A percentile compares a stretch with the other conserved stretches of the same genome.
Evolutionary conservation across 2,797 vertebrate genomes (phyloP).

Genomic region (Danio albolineatus): DNA sequence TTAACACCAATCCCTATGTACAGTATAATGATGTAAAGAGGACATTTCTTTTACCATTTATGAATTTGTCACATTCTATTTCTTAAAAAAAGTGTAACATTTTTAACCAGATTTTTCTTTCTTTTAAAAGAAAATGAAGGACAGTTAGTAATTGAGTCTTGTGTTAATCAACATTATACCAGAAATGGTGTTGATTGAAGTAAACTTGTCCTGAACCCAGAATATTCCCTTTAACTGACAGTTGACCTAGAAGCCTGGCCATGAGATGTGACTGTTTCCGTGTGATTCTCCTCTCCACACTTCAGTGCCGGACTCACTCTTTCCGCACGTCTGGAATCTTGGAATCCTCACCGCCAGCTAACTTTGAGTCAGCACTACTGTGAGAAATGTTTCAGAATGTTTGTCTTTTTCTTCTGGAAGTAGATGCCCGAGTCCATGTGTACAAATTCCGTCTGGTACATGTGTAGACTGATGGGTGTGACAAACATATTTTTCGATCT

Average conservation of each 20-base stretch:
- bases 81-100: no score
- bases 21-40: no score
- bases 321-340: conserved; percentile 50
- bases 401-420: conserved; percentile 37
- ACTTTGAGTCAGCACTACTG: conserved; percentile 44
- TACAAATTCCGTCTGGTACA: not conserved
- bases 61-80: no score
- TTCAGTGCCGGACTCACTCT: conserved; percentile 39
- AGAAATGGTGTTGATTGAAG: not conserved
- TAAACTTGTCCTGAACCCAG: conserved; percentile 14
- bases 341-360: conserved; percentile 23
- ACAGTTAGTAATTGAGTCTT: no score
- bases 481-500: conserved; percentile 38
- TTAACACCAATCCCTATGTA: no score
- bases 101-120: no score
- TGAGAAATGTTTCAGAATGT: conserved; percentile 57
- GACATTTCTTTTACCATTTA: no score
- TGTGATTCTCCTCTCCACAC: conserved; percentile 44
- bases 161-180: not conserved
- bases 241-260: conserved; percentile 26
- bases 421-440: conserved; percentile 39
- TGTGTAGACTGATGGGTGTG: conserved; percentile 39
- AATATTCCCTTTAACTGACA: conserved; percentile 20
- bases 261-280: conserved; percentile 35
- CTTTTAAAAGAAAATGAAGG: no score